phyloP scores from a whole-genome alignment of 1,140 invertebrate genomes.

The Drosophila burlai region DNA sequence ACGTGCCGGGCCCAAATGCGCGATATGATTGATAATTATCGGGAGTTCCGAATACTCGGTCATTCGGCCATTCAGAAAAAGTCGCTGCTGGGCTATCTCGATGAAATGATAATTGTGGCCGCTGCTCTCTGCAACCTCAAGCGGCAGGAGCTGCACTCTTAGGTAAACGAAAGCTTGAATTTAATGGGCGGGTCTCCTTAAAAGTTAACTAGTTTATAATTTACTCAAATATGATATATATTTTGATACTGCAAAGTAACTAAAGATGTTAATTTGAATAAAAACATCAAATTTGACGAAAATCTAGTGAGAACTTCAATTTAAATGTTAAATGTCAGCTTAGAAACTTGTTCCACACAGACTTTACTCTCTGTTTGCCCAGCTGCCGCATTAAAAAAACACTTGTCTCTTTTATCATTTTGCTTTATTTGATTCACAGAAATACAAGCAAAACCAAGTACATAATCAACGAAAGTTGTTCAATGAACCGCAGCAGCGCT shows the following conservation, averaged over 20 bases:
- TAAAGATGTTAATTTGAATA: background rate
- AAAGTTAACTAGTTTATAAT: slow-evolving; percentile 20
- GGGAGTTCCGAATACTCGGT: slow-evolving; percentile 71
- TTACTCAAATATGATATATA: slow-evolving; percentile 2
- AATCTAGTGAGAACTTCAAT: background rate
- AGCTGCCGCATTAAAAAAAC: slow-evolving; percentile 22
- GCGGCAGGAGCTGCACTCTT: slow-evolving; percentile 56
- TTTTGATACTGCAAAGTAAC: slow-evolving; percentile 4
- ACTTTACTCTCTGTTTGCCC: slow-evolving; percentile 20
- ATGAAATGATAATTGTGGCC: slow-evolving; percentile 74
- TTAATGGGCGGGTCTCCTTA: slow-evolving; percentile 46
- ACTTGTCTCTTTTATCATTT: slow-evolving; percentile 43
- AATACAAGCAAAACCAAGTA: slow-evolving; percentile 58
- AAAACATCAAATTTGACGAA: background rate
- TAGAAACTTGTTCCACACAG: slow-evolving; percentile 11
- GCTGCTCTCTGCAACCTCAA: slow-evolving; percentile 76
- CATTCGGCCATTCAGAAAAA: slow-evolving; percentile 68
- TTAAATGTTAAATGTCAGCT: background rate
- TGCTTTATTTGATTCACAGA: slow-evolving; percentile 58
- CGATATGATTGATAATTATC: slow-evolving; percentile 55
- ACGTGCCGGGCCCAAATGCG: slow-evolving; percentile 73
- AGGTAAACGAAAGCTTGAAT: background rate
- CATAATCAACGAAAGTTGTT: slow-evolving; percentile 64
- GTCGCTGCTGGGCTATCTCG: slow-evolving; percentile 68
- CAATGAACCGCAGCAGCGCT: slow-evolving; percentile 48